Evolutionary conservation across 53 echinoderm and acorn worm species (phyloP).

Genomic region (Actinopyga echinites): DNA sequence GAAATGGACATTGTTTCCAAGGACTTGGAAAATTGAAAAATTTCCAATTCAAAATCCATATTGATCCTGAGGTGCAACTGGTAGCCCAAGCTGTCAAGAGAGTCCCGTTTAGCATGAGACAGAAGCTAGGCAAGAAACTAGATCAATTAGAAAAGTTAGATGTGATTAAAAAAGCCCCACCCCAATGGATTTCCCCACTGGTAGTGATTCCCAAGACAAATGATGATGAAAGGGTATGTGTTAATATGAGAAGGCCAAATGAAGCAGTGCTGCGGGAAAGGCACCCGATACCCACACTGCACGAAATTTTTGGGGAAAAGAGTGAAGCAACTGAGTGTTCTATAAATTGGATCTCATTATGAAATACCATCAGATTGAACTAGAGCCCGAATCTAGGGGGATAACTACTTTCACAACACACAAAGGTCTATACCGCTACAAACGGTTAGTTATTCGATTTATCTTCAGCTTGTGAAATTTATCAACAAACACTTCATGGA

Average conservation of each 20-base stretch:
- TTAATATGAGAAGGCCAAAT: constrained; percentile 46
- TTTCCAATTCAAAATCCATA: neutral
- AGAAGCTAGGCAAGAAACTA: no score
- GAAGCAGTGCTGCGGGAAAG: constrained; percentile 46
- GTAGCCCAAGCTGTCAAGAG: no score
- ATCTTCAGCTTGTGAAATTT: constrained; percentile 45
- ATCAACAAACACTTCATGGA: constrained; percentile 40
- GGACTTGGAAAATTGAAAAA: no score
- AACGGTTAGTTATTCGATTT: constrained; percentile 51
- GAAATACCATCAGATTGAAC: constrained; percentile 9
- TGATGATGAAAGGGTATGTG: neutral
- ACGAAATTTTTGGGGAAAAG: neutral
- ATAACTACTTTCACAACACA: constrained; percentile 55
- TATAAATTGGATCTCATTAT: neutral
- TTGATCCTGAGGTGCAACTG: neutral
- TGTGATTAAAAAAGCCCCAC: neutral
- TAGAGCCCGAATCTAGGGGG: constrained; percentile 17
- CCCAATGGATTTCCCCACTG: no score
- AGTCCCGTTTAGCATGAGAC: no score
- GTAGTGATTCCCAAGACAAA: no score
- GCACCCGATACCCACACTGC: constrained; percentile 50
- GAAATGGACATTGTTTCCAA: neutral
- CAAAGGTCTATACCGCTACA: constrained; percentile 43
- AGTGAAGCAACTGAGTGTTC: neutral
- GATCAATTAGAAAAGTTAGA: no score